phyloP scores from a whole-genome alignment of 2,797 vertebrate species.

The Myripristis jacobus region DNA sequence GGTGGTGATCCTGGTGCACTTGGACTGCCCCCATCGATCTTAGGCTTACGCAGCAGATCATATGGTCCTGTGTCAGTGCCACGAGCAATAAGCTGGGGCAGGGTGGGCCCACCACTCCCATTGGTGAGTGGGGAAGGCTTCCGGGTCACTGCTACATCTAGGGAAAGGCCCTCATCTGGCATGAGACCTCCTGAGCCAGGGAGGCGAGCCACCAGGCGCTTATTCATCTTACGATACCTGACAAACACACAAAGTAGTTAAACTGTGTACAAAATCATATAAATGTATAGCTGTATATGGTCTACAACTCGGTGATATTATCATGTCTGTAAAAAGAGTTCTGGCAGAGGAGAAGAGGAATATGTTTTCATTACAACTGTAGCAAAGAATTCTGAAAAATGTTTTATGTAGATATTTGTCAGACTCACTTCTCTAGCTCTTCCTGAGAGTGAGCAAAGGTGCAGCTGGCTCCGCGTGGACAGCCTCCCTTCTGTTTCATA shows the following conservation, averaged over 20 bases:
- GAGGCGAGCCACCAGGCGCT: constrained; percentile 91
- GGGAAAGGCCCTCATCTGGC: constrained; percentile 87
- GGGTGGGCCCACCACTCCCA: constrained; percentile 85
- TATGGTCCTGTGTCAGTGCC: constrained; percentile 89
- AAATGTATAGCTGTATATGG: background rate
- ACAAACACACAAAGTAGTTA: background rate
- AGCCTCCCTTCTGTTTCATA: constrained; percentile 99
- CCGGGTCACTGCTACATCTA: constrained; percentile 86
- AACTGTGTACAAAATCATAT: background rate
- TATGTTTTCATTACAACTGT: background rate
- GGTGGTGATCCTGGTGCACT: constrained; percentile 96
- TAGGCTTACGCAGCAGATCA: constrained; percentile 90
- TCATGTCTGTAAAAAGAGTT: too few relatives aligned
- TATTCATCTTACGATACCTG: constrained; percentile 99
- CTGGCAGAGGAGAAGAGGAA: background rate
- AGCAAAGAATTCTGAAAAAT: too few relatives aligned
- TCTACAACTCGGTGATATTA: background rate
- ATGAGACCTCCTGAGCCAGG: constrained; percentile 88
- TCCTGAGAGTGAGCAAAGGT: constrained; percentile 99
- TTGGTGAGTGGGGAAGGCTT: constrained; percentile 92
- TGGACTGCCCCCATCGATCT: constrained; percentile 90
- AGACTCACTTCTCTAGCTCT: constrained; percentile 96
- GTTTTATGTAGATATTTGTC: background rate
- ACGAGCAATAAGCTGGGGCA: constrained; percentile 93
- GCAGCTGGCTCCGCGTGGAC: constrained; percentile 97